A percentile compares a stretch with the other conserved stretches of the same genome.
These are phyloP conservation scores for Epirrita christyi DNA, from an alignment of 2,888 invertebrate genomes.

Conservation along the genomic window DNA sequence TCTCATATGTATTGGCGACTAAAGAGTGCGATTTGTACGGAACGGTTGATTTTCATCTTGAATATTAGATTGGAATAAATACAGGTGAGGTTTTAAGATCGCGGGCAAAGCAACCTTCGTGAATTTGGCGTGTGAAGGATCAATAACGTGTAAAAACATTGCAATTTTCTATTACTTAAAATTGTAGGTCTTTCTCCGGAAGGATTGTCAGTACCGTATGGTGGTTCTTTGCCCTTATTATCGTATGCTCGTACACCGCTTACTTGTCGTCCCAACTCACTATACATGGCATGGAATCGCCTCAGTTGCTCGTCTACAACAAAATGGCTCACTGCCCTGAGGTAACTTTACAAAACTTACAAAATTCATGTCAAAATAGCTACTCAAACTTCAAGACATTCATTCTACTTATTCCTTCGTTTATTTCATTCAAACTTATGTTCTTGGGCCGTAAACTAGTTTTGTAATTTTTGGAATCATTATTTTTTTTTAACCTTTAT, in stretches of 20 bases:
- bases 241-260: slow-evolving; percentile 98
- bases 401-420: too few relatives aligned
- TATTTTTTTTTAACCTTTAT: neutral
- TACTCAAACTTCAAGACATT: too few relatives aligned
- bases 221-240: slow-evolving; percentile 99
- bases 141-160: too few relatives aligned
- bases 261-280: slow-evolving; percentile 98
- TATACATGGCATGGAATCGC: slow-evolving; percentile 96
- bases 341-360: slow-evolving; percentile 44
- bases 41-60: too few relatives aligned
- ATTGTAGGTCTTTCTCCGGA: slow-evolving; percentile 90
- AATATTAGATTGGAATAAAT: too few relatives aligned
- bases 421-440: too few relatives aligned
- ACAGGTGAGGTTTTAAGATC: too few relatives aligned
- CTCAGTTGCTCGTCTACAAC: slow-evolving; percentile 75
- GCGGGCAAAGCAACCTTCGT: too few relatives aligned
- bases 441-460: neutral
- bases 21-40: too few relatives aligned
- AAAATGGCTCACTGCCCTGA: slow-evolving; percentile 67
- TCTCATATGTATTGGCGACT: too few relatives aligned
- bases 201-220: slow-evolving; percentile 98
- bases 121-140: too few relatives aligned
- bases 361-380: neutral
- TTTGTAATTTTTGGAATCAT: neutral
- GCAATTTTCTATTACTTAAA: too few relatives aligned